Conservation (phyloP, 2,797 vertebrate species). For the Rhinatrema bivittatum region DNA sequence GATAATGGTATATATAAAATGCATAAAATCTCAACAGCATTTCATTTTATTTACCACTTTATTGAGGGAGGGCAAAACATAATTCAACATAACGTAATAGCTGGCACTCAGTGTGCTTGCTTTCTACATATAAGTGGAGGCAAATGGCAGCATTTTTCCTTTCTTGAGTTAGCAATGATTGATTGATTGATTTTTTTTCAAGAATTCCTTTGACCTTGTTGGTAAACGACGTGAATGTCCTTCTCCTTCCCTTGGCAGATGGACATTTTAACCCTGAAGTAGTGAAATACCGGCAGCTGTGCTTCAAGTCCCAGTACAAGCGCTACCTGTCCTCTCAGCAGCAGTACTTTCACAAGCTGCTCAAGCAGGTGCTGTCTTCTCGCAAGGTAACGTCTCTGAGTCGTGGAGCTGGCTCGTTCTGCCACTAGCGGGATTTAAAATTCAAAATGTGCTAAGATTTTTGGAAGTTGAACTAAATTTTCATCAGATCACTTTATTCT, state of each 20-base stretch:
- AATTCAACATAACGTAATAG: too few species aligned
- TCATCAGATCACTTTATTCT: too few species aligned
- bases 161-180: background rate
- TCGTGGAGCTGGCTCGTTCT: too few species aligned
- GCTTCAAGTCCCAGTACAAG: slow-evolving; percentile 86
- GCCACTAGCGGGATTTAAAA: too few species aligned
- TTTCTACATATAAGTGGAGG: background rate
- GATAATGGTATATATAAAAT: too few species aligned
- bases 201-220: background rate
- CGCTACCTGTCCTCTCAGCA: slow-evolving; percentile 80
- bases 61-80: too few species aligned
- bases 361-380: slow-evolving; percentile 91
- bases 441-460: too few species aligned
- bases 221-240: background rate
- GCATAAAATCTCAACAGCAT: too few species aligned
- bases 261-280: slow-evolving; percentile 95
- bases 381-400: slow-evolving; percentile 77
- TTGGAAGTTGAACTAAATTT: too few species aligned
- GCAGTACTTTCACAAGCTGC: slow-evolving; percentile 89
- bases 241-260: slow-evolving; percentile 52
- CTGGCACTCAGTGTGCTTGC: too few species aligned
- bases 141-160: too few species aligned
- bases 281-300: slow-evolving; percentile 90
- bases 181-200: rapidly evolving
- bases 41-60: too few species aligned